Base-by-base conservation (phyloP, 2,113 vertebrate species). In the Uria aalge region DNA sequence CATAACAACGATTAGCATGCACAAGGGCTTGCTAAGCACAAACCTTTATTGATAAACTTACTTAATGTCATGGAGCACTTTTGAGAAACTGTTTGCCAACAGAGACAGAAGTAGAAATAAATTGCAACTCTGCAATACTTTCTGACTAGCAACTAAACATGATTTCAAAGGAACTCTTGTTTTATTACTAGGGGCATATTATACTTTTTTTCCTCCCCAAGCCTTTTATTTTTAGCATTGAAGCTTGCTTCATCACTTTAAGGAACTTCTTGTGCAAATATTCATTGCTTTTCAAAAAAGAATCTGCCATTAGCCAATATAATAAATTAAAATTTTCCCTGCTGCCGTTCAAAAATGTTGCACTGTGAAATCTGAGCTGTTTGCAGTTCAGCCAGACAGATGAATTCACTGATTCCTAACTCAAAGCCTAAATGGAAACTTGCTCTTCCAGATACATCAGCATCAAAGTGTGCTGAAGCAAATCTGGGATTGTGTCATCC, bases 401-500 rank as follows among this genome's bases (percentile, higher is more conserved):
- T 88, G 92, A 92, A 92, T 95, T 94, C 84, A 92, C 60, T 60
- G 77, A 93, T 94, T 96, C 93, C 80, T 97, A 90, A 85, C 81
- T 79, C 14, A 16, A 62, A 95, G 59, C 72, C 56, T 79, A 57
- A 96, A 67, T 3, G 67, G 87, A 92, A 97, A 94, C n/a, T 94
- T 90, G 23, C 36, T 82, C 32, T 90, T 97, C 85, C 84, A 95
- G 87, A 73, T n/a, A n/a, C 38, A 91, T 84, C 56, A 66, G 45
- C 86, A 95, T 95, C 84, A 89, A 94, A 95, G n/a, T 29, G n/a
- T 84, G 72, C 59, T 81, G 87, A 88, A 89, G 21, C 26, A 94
- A 92, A 79, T 87, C 32, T 59, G 71, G 45, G 24, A 34, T 52
- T 40, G 3, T 76, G 32, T 73, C 43, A 27, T 79, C 45, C 30